Base-by-base conservation (phyloP, 2,888 invertebrate genomes). In the Diaperis boleti region DNA sequence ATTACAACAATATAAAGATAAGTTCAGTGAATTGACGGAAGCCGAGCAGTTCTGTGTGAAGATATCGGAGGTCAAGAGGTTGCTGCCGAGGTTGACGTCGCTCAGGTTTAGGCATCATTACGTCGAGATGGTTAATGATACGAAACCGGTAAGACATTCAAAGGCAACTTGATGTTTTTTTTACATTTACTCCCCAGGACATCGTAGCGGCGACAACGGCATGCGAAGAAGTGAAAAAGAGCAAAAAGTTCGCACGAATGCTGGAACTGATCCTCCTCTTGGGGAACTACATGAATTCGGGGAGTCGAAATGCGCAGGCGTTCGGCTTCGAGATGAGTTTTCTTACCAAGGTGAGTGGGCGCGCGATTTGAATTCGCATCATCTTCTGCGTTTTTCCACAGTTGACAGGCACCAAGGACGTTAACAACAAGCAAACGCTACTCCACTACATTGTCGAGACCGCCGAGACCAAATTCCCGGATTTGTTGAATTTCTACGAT, bases 201-300 rank as follows among this genome's bases (percentile, higher is more conserved):
- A 94, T 98, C 76, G 96, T 98, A 0, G 92, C 95, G 0, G 95
- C 94, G 0, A 96, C 96, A 1, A 95, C 95, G 0, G 98, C 98
- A 0, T 97, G 98, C 74, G 95, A 98, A 74, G 96, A 98, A 82
- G 90, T 96, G 1, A 92, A 91, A 72, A 88, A 88, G 18, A 96
- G 96, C 74, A 88, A 88, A 68, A 97, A 96, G 76, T 96, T 99
- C 80, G 91, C 92, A 0, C 91, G 89, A 78, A 90, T 99, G 47
- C 82, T 99, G 8, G 95, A 98, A 79, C 83, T 98, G 0, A 88
- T 98, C 63, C 84, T 99, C 0, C 81, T 97, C 7, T 84, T 98
- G 14, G 98, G 98, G 2, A 99, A 99, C 82, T 96, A 94, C 76
- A 95, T 99, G 94, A 98, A 98, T 81, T 89, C 95, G 0, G 97